Conservation (phyloP, 2,797 vertebrate species). For the Clarias pachynema region DNA sequence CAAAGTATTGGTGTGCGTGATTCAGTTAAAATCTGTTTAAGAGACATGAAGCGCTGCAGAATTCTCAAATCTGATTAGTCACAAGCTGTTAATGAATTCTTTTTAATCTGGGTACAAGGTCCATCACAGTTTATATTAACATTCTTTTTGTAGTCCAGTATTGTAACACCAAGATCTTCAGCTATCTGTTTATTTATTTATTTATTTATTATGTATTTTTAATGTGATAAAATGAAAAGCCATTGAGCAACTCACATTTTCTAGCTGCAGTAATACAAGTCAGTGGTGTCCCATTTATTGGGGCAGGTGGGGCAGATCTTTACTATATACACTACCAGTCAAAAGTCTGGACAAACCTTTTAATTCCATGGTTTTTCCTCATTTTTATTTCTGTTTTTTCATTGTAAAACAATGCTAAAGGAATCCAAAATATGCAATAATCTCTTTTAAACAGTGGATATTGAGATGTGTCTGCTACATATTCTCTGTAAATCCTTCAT, state of each 20-base stretch:
- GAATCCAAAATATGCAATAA: too few relatives aligned
- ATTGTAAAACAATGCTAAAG: too few relatives aligned
- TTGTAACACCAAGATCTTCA: not conserved
- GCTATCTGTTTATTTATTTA: too few relatives aligned
- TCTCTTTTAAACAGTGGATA: too few relatives aligned
- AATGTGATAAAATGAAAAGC: not conserved
- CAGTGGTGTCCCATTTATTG: not conserved
- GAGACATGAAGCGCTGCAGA: not conserved
- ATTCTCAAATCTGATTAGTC: not conserved
- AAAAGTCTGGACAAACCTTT: too few relatives aligned
- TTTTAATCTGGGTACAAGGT: not conserved
- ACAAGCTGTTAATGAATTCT: not conserved
- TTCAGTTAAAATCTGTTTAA: not conserved
- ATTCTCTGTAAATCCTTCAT: too few relatives aligned
- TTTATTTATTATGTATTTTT: not conserved
- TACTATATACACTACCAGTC: not conserved
- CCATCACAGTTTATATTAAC: not conserved
- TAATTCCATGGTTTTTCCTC: too few relatives aligned
- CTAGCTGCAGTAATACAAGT: not conserved
- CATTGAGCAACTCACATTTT: not conserved
- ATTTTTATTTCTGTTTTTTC: too few relatives aligned
- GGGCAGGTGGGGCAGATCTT: not conserved
- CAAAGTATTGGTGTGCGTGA: not conserved
- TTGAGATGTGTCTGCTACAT: too few relatives aligned
- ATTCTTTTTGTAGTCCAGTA: not conserved